Conservation (phyloP, 1,140 invertebrate species). For the Neomicropteryx cornuta region DNA sequence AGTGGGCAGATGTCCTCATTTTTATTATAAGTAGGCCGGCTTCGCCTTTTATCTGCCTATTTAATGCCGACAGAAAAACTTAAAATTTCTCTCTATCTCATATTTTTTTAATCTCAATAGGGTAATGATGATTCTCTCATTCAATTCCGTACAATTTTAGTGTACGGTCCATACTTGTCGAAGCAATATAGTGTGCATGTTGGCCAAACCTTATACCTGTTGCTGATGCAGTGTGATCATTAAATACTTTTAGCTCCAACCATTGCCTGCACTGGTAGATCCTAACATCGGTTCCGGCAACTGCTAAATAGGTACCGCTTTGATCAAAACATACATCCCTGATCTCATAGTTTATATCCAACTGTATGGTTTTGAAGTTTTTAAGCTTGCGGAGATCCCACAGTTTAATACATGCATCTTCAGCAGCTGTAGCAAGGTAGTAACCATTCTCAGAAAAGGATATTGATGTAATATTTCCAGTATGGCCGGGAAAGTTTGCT, state of each 20-base stretch:
- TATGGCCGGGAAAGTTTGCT: slow-evolving; percentile 95
- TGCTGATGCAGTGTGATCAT: slow-evolving; percentile 90
- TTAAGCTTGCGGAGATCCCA: slow-evolving; percentile 99
- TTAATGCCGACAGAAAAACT: no score
- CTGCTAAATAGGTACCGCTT: slow-evolving; percentile 93
- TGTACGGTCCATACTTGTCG: slow-evolving; percentile 94
- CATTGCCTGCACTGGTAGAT: slow-evolving; percentile 96
- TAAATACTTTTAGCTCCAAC: slow-evolving; percentile 90
- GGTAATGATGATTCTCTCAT: slow-evolving; percentile 26
- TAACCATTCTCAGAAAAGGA: slow-evolving; percentile 99
- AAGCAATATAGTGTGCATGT: slow-evolving; percentile 87
- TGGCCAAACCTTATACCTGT: slow-evolving; percentile 94
- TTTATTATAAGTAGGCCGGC: no score
- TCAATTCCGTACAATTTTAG: slow-evolving; percentile 87
- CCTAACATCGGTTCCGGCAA: slow-evolving; percentile 91
- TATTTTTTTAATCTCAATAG: no score
- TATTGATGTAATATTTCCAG: slow-evolving; percentile 86
- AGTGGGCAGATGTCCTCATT: no score
- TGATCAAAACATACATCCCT: slow-evolving; percentile 96
- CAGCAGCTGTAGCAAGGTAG: slow-evolving; percentile 94
- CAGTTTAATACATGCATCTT: slow-evolving; percentile 93
- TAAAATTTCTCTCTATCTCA: no score
- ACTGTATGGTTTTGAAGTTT: slow-evolving; percentile 94
- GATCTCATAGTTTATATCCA: slow-evolving; percentile 88
- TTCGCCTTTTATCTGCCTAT: no score